Conservation (phyloP, 2,113 vertebrate genomes). For the Chascanopsetta lugubris region DNA sequence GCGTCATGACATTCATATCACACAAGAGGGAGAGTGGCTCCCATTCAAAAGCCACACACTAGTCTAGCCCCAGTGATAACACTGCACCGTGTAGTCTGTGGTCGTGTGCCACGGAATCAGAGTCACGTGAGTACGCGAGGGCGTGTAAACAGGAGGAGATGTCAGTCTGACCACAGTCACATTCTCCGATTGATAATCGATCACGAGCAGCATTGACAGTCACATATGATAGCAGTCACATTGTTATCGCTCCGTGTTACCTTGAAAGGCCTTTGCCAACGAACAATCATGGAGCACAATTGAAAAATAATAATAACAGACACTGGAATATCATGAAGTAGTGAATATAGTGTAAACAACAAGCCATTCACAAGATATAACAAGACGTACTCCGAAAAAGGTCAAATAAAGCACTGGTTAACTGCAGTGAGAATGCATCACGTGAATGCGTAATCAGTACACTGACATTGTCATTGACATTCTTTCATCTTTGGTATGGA, state of each 20-base stretch:
- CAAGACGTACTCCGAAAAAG: slow-evolving; percentile 30
- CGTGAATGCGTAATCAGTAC: slow-evolving; percentile 18
- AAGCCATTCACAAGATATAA: slow-evolving; percentile 55
- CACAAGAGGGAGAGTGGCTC: not conserved
- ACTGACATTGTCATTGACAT: slow-evolving; percentile 52
- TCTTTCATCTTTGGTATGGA: slow-evolving; percentile 57
- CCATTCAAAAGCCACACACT: not conserved
- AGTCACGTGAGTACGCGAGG: slow-evolving; percentile 26
- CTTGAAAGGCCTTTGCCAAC: slow-evolving; percentile 34
- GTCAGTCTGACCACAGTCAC: slow-evolving; percentile 65
- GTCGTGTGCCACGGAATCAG: slow-evolving; percentile 42
- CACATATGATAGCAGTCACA: slow-evolving; percentile 54
- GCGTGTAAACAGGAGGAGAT: slow-evolving; percentile 54
- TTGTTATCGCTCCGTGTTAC: slow-evolving; percentile 16
- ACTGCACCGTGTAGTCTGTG: not conserved
- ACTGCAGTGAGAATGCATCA: slow-evolving; percentile 32
- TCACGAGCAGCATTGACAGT: slow-evolving; percentile 59
- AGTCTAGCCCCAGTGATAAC: slow-evolving; percentile 25
- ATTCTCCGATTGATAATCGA: slow-evolving; percentile 65
- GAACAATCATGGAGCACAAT: slow-evolving; percentile 29
- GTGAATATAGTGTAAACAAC: slow-evolving; percentile 35
- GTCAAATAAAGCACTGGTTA: slow-evolving; percentile 48
- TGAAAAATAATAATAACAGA: slow-evolving; percentile 1
- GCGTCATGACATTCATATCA: slow-evolving; percentile 1
- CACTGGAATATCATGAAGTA: slow-evolving; percentile 21